Percentiles rank a stretch among this genome's conserved stretches.
These are phyloP conservation scores for Glaucopsyche alexis DNA, from an alignment of 2,888 invertebrate genomes.

Conservation along the genomic window DNA sequence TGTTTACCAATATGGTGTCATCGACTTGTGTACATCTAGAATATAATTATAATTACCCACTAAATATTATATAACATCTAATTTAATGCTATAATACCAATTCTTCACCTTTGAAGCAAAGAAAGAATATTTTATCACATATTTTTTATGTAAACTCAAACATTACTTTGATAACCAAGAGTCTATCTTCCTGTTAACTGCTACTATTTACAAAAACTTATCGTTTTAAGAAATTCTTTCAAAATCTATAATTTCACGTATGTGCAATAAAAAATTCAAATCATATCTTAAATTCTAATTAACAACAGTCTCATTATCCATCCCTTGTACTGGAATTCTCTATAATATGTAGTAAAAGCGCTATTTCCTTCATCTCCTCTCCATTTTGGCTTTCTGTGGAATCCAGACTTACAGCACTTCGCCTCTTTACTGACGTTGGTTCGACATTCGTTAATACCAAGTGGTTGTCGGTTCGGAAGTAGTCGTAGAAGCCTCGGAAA, in stretches of 20 bases:
- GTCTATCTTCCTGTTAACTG: background rate
- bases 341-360: background rate
- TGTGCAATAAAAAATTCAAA: too few relatives aligned
- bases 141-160: background rate
- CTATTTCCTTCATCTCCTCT: background rate
- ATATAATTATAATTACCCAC: background rate
- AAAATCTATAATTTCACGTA: background rate
- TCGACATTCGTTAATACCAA: conserved; percentile 60
- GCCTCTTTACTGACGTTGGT: conserved; percentile 43
- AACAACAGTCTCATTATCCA: background rate
- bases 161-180: background rate
- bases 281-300: background rate
- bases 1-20: background rate
- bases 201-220: conserved; percentile 7
- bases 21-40: background rate
- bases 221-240: background rate
- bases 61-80: background rate
- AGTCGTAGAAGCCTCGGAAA: conserved; percentile 59
- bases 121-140: background rate
- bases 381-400: background rate
- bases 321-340: background rate
- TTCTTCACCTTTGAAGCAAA: background rate
- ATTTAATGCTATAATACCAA: background rate
- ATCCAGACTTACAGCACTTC: conserved; percentile 32
- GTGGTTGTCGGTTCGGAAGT: conserved; percentile 6